Percentiles rank a stretch among this genome's conserved stretches.
phyloP scores from a whole-genome alignment of 2,113 vertebrate species.

The Perca flavescens region DNA sequence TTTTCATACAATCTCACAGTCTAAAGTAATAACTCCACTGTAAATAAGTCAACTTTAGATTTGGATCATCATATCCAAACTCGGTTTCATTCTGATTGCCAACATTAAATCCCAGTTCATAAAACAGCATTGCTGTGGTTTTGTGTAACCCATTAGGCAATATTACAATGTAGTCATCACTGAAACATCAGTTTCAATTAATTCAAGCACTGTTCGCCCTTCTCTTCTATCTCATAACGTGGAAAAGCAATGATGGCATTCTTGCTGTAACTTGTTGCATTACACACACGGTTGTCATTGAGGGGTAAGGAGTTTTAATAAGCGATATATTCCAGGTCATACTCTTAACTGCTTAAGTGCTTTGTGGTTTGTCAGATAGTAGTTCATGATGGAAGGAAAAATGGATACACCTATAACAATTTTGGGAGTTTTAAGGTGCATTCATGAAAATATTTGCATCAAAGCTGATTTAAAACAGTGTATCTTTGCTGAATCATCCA shows the following conservation, averaged over 20 bases:
- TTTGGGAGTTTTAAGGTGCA: background rate
- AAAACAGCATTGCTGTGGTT: conserved; percentile 2
- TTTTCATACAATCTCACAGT: conserved; percentile 3
- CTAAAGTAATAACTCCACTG: conserved; percentile 25
- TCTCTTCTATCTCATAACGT: conserved; percentile 2
- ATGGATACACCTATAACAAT: background rate
- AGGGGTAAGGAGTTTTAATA: conserved; percentile 10
- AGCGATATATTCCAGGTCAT: background rate
- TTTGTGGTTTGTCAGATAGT: conserved; percentile 13
- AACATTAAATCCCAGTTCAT: background rate
- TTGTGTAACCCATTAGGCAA: background rate
- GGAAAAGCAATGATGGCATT: conserved; percentile 12
- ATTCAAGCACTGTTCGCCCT: background rate
- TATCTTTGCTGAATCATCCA: too few species aligned
- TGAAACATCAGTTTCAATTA: conserved; percentile 7
- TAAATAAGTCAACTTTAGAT: background rate
- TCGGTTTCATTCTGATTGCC: background rate
- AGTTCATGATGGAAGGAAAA: conserved; percentile 8
- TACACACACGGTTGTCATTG: conserved; percentile 28
- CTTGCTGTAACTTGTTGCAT: conserved; percentile 11
- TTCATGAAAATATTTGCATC: background rate
- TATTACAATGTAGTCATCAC: conserved; percentile 21
- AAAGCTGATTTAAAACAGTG: background rate
- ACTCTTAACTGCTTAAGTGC: background rate
- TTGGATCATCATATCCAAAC: background rate